Percentiles rank a stretch among this genome's conserved stretches.
Evolutionary conservation across 2,113 vertebrate species (phyloP).

Genomic region (Harpagus bidentatus): DNA sequence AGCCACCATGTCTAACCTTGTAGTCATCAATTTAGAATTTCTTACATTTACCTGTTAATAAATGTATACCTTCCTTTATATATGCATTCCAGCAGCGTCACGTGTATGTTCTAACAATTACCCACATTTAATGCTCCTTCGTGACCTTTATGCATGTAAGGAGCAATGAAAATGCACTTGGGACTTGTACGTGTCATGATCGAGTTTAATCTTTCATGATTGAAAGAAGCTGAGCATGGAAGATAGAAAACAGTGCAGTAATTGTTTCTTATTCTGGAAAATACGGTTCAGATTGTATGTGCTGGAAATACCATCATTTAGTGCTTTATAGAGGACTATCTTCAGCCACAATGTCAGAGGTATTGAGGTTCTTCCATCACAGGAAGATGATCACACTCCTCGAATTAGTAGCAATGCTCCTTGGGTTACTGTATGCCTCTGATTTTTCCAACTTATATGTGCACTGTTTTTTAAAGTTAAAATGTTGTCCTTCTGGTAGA

Average conservation of each 20-base stretch:
- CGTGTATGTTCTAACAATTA: neutral
- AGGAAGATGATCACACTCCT: neutral
- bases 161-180: neutral
- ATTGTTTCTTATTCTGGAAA: neutral
- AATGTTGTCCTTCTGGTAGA: neutral
- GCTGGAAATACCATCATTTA: neutral
- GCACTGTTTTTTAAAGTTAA: neutral
- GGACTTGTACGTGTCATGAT: neutral
- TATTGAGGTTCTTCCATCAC: neutral
- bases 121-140: neutral
- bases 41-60: neutral
- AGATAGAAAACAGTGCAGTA: neutral
- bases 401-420: neutral
- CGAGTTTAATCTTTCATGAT: neutral
- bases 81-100: neutral
- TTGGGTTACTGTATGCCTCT: neutral
- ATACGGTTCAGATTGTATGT: neutral
- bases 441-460: neutral
- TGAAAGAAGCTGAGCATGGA: neutral
- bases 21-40: neutral
- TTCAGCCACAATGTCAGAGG: neutral
- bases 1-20: neutral
- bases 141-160: neutral
- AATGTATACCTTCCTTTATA: neutral
- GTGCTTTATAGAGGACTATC: neutral